Evolutionary conservation across 1,140 invertebrate genomes (phyloP).

Genomic region (Drosophila novamexicana): DNA sequence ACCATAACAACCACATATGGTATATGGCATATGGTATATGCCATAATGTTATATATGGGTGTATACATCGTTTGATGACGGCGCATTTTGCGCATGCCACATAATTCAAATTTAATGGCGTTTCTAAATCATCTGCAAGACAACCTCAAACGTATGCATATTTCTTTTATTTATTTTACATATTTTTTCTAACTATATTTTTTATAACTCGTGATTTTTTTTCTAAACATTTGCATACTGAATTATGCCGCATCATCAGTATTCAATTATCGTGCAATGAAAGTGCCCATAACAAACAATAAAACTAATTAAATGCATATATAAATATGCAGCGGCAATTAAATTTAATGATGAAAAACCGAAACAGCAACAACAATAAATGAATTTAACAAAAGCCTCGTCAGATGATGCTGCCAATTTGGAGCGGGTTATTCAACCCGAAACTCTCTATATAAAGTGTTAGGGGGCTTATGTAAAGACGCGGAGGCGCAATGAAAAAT

Average conservation of each 20-base stretch:
- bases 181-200: neutral
- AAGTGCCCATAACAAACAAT: constrained; percentile 38
- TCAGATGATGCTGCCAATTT: constrained; percentile 30
- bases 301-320: constrained; percentile 46
- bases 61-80: constrained; percentile 7
- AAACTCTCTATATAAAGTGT: constrained; percentile 10
- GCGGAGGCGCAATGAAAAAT: constrained; percentile 63
- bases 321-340: constrained; percentile 40
- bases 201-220: neutral
- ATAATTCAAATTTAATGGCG: constrained; percentile 72
- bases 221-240: constrained; percentile 43
- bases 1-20: constrained; percentile 37
- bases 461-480: constrained; percentile 62
- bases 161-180: neutral
- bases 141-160: neutral
- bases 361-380: neutral
- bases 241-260: constrained; percentile 58
- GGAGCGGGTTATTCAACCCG: constrained; percentile 69
- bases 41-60: constrained; percentile 9
- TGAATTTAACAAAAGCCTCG: constrained; percentile 4
- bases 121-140: constrained; percentile 25
- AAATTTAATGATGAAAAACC: constrained; percentile 31
- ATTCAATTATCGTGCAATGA: constrained; percentile 51
- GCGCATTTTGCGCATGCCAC: constrained; percentile 26
- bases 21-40: constrained; percentile 34